Evolutionary conservation across 1,140 invertebrate genomes (phyloP), one percentile per base, ranked within the genome.

Genomic region (Hylyphantes graminicola): DNA sequence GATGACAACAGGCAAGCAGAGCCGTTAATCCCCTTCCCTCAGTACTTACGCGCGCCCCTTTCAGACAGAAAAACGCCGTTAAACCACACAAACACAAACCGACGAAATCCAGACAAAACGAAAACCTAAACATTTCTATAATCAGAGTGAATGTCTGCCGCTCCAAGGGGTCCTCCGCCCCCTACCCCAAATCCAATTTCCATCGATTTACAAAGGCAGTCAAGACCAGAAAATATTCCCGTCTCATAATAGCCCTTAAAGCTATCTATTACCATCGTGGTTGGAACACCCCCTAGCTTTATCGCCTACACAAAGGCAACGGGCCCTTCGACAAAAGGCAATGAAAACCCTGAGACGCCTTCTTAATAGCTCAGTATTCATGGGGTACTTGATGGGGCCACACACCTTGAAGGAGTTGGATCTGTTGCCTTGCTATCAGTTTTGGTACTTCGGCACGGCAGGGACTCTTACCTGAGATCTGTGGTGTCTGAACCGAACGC

Each of bases 281-380:
- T 61, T 74, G 59, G 55, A 61, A 59, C 55, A 74, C 53, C 72
- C 72, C 35, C 51, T 57, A 13, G 55, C 17, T 74, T 74, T 61
- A 74, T 59, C 72, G 17, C 72, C 48, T 35, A 13, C 72, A 74
- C 72, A 74, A 74, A 74, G 53, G 48, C 53, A 74, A 74, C 53
- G 53, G 59, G 17, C 17, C 19, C 53, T 59, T 59, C 10, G 53
- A 59, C 72, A 74, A 74, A 74, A 74, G 72, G 55, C 13, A 74
- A 61, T 74, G 53, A 74, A 74, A 74, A 59, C 72, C 21, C 53
- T 21, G 59, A 59, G 72, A n/a, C 55, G 55, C 54, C 72, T 74
- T 74, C 72, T 74, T 74, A 74, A 74, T 74, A 74, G 72, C 72
- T 74, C 54, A 74, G 54, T 74, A 55, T 35, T 15, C 72, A 48